Conservation (phyloP, 2,797 vertebrate species). For the Ispidina lecontei region DNA sequence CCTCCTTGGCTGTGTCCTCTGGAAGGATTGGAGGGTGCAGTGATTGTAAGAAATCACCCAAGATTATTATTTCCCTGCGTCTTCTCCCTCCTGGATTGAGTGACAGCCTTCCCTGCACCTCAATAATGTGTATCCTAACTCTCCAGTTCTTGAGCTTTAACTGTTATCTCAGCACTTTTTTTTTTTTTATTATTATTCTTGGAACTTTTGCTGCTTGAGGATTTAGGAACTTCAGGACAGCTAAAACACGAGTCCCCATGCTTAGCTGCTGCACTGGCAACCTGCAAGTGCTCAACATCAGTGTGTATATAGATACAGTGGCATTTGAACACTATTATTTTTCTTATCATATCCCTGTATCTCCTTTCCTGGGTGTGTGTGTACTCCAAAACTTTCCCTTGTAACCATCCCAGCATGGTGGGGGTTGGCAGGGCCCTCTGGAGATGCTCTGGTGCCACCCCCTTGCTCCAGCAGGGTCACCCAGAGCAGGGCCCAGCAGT, state of each 20-base stretch:
- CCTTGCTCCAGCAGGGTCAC: not conserved
- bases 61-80: not conserved
- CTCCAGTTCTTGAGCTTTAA: not conserved
- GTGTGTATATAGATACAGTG: rapidly evolving
- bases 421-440: not conserved
- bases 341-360: not conserved
- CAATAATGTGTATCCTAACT: rapidly evolving
- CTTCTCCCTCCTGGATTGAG: not conserved
- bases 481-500: not conserved
- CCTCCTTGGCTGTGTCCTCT: not conserved
- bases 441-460: not conserved
- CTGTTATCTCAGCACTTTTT: not conserved
- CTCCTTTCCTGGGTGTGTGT: not conserved
- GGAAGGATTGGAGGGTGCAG: not conserved
- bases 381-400: rapidly evolving
- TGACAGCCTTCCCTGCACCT: not conserved
- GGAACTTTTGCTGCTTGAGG: not conserved
- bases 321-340: not conserved
- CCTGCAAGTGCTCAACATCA: not conserved
- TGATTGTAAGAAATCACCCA: not conserved
- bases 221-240: not conserved
- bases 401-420: not conserved
- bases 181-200: not conserved
- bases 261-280: not conserved
- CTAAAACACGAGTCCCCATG: not conserved